Conservation (phyloP, 2,113 vertebrate genomes). For the Phodopus roborovskii region DNA sequence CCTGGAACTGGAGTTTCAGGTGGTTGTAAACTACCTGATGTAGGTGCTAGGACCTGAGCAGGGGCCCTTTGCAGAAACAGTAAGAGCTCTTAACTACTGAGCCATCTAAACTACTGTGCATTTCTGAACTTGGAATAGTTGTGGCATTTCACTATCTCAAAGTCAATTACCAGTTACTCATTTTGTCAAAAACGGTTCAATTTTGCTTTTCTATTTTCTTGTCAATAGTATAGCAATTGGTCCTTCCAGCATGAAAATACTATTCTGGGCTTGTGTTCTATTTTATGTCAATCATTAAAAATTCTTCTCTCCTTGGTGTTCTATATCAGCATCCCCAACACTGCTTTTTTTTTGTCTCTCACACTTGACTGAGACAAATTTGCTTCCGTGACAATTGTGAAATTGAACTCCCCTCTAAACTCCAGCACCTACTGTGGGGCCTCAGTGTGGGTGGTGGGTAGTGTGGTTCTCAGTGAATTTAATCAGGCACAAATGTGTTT, state of each 20-base stretch:
- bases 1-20: neutral
- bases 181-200: neutral
- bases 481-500: slow-evolving; percentile 5
- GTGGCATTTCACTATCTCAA: neutral
- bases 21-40: neutral
- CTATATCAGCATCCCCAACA: neutral
- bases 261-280: neutral
- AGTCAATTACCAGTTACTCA: neutral
- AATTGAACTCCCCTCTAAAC: neutral
- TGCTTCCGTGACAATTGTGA: neutral
- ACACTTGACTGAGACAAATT: neutral
- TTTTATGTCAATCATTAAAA: neutral
- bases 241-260: neutral
- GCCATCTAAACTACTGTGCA: neutral
- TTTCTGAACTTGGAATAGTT: neutral
- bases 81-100: neutral
- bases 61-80: too few species aligned
- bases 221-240: neutral
- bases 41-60: neutral
- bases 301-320: neutral
- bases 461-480: neutral
- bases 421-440: neutral
- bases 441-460: neutral
- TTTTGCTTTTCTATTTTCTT: slow-evolving; percentile 39
- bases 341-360: neutral